A percentile compares a stretch with the other conserved stretches of the same genome.
These are phyloP conservation scores for Chaunax sp. DNA, from an alignment of 2,797 vertebrate genomes.

Conservation along the genomic window DNA sequence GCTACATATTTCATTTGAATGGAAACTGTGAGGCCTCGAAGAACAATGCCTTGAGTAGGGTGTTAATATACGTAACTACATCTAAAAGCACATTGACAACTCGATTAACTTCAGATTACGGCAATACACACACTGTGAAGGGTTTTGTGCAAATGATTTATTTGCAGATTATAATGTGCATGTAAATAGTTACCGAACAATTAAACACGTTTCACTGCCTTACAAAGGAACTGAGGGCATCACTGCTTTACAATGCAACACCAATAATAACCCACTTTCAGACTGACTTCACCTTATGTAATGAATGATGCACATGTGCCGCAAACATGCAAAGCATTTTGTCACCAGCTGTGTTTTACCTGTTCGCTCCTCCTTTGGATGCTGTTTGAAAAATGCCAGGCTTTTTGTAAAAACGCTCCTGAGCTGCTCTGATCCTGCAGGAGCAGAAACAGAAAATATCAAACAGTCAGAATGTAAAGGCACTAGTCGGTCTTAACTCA, in stretches of 20 bases:
- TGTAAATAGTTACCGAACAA: conserved; percentile 28
- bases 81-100: conserved; percentile 35
- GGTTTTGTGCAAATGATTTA: no score
- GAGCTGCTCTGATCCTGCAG: conserved; percentile 51
- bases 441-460: conserved; percentile 27
- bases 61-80: conserved; percentile 19
- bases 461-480: conserved; percentile 40
- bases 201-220: conserved; percentile 66
- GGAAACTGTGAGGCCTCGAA: conserved; percentile 15
- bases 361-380: conserved; percentile 20
- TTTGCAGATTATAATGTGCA: conserved; percentile 37
- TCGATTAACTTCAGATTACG: not conserved
- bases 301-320: conserved; percentile 28
- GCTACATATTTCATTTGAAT: conserved; percentile 19
- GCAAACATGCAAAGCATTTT: conserved; percentile 35
- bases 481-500: conserved; percentile 58
- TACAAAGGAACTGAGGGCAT: conserved; percentile 64
- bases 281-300: conserved; percentile 5
- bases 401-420: conserved; percentile 26
- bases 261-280: not conserved
- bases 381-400: conserved; percentile 8
- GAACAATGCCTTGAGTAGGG: conserved; percentile 58
- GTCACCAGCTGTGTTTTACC: conserved; percentile 35
- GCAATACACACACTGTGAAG: no score
- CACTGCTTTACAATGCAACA: conserved; percentile 37